phyloP scores from a whole-genome alignment of 1,140 invertebrate genomes.

The Telenomus remus region DNA sequence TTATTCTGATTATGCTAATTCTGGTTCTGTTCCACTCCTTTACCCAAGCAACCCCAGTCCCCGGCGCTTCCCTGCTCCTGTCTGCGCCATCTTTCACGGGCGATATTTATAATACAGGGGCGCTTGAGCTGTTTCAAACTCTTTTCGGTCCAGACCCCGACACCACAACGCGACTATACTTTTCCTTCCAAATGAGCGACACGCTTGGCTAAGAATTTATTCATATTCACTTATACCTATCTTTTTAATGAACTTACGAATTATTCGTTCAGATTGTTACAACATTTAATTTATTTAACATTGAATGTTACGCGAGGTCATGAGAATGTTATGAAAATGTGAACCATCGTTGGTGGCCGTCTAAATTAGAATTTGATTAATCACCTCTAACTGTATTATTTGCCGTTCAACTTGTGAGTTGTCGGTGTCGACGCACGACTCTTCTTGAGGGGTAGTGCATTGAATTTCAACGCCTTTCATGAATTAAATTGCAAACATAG shows the following conservation, averaged over 20 bases:
- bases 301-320: too few species aligned
- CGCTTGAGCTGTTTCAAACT: slow-evolving; percentile 75
- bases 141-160: slow-evolving; percentile 67
- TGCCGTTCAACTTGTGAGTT: slow-evolving; percentile 66
- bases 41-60: slow-evolving; percentile 70
- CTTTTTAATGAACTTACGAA: too few species aligned
- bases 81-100: slow-evolving; percentile 76
- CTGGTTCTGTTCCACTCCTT: slow-evolving; percentile 76
- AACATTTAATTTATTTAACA: too few species aligned
- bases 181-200: slow-evolving; percentile 44
- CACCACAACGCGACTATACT: slow-evolving; percentile 41
- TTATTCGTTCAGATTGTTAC: too few species aligned
- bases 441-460: slow-evolving; percentile 53
- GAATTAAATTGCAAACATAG: slow-evolving; percentile 66
- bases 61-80: slow-evolving; percentile 71
- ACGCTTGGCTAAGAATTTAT: slow-evolving; percentile 67
- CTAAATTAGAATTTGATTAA: slow-evolving; percentile 70
- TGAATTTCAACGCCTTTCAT: slow-evolving; percentile 67
- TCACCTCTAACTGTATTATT: slow-evolving; percentile 74
- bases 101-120: slow-evolving; percentile 77
- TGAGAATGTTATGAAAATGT: slow-evolving; percentile 26
- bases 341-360: slow-evolving; percentile 66
- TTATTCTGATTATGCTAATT: slow-evolving; percentile 79
- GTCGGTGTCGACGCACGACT: slow-evolving; percentile 56
- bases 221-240: slow-evolving; percentile 62